Base-by-base conservation (phyloP, 2,113 vertebrate species). In the Oxyura jamaicensis region DNA sequence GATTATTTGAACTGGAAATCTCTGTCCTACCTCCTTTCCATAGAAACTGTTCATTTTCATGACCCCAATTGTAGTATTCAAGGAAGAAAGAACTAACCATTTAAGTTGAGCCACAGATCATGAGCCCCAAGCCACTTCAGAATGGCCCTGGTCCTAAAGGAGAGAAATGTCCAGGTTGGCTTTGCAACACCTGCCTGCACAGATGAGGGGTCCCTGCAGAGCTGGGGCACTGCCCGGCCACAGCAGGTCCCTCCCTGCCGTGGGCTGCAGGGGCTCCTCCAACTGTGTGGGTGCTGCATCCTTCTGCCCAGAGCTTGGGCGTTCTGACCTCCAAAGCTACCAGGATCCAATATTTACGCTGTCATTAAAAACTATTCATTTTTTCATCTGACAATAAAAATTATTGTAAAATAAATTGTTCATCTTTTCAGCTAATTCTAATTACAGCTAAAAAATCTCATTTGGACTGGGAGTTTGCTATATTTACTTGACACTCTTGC, bases 391-490 rank as follows among this genome's bases (percentile, higher is more conserved):
- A 88, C 33, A 83, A 94, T 96, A 92, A 87, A 87, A 91, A 86
- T 79, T 93, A 69, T 85, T 87, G 67, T 62, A 58, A 75, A 72
- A 96, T 92, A 96, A 96, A 96, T 84, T 25, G 18, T 83, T 96
- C 87, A 88, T 96, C 82, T 96, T 96, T 96, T 95, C 93, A 92
- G 50, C 73, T 97, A 96, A 97, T 97, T 98, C 73, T 96, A 95
- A 95, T 94, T 94, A 77, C 76, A 42, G 29, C 83, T 79, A 83
- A 92, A 83, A 92, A 91, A 68, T 93, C 88, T 93, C 86, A 81
- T 93, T 95, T 95, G 75, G 93, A 75, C 58, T 72, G 53, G 3
- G 63, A 81, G 33, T 81, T 96, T 86, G 56, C 95, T 96, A 77
- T 97, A 97, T 97, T 92, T 95, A 93, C 93, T 91, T 48, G 35